Base-by-base conservation (phyloP, 1,140 invertebrate genomes). In the Phthorimaea operculella region DNA sequence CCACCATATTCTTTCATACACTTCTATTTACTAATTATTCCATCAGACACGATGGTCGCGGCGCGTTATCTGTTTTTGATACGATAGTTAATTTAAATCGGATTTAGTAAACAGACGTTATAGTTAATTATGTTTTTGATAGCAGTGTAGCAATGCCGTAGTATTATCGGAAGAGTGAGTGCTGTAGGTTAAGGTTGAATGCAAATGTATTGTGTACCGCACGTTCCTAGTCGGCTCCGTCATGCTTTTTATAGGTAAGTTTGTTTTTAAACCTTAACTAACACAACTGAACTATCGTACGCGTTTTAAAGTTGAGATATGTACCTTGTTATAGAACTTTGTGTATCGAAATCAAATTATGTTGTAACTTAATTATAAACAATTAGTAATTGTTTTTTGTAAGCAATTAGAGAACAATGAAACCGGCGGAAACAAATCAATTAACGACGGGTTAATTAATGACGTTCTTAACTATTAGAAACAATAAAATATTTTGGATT, bases 11-110 rank as follows among this genome's bases (percentile, higher is more conserved):
- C 51, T 67, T 59, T 63, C 60, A 64, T 55, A 17, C 15, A 17
- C 55, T 60, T 65, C 63, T 70, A 70, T 70, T 68, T 70, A 70
- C 65, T 57, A 65, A 65, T 62, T 61, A 65, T 49, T 59, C 51
- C 53, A 62, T 60, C 53, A 57, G 63, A 60, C 51, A 61, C 33
- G 39, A 42, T 14, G 39, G 44, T 17, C 44, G 44, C 44, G 44
- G 36, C 3, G 8, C 3, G 7, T 9, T 47, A 17, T 15, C 44
- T 9, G 3, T 47, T 16, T 47, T 47, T 15, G 8, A 9, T 15
- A 4, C 44, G 44, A 47, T 47, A 47, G 15, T 47, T 47, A 47
- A 47, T 16, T 8, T 16, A 8, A 15, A 39, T 6, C 21, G 21
- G 6, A 28, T 28, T 28, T 28, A 6, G 21, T 28, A 28, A 28